A percentile compares a stretch with the other conserved stretches of the same genome.
Evolutionary conservation across 2,797 vertebrate species (phyloP).

Genomic region (Chelonia mydas): DNA sequence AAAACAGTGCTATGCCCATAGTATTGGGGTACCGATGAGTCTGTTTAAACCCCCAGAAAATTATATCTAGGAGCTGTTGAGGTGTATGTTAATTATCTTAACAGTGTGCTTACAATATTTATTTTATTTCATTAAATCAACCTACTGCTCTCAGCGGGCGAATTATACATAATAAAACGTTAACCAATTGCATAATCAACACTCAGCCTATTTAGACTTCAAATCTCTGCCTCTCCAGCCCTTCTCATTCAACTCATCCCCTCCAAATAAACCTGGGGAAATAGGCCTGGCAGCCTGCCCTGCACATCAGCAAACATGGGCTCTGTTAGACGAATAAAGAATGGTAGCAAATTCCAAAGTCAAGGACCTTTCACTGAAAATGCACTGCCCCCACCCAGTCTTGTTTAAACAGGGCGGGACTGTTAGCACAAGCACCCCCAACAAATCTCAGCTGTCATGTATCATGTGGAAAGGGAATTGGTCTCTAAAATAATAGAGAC

Average conservation of each 20-base stretch:
- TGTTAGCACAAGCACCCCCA: not conserved
- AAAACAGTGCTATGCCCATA: not conserved
- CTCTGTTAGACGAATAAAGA: not conserved
- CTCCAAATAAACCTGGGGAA: fast-evolving
- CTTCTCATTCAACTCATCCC: not conserved
- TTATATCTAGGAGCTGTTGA: not conserved
- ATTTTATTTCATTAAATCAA: not conserved
- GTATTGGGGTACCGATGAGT: not conserved
- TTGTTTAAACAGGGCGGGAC: fast-evolving
- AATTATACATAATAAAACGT: not conserved
- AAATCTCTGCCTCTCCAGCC: not conserved
- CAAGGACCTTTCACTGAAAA: not conserved
- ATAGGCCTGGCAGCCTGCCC: not conserved
- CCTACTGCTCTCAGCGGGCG: not conserved
- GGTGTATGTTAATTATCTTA: not conserved
- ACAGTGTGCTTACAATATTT: not conserved
- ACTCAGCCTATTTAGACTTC: not conserved
- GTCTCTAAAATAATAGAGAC: not conserved
- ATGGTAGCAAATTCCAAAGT: not conserved
- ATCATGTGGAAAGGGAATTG: not conserved
- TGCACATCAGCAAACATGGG: not conserved
- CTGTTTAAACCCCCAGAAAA: not conserved
- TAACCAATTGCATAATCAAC: not conserved
- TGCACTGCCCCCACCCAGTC: fast-evolving
- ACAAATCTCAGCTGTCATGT: not conserved